Evolutionary conservation across 2,888 invertebrate species (phyloP).

Genomic region (Hyalella azteca): DNA sequence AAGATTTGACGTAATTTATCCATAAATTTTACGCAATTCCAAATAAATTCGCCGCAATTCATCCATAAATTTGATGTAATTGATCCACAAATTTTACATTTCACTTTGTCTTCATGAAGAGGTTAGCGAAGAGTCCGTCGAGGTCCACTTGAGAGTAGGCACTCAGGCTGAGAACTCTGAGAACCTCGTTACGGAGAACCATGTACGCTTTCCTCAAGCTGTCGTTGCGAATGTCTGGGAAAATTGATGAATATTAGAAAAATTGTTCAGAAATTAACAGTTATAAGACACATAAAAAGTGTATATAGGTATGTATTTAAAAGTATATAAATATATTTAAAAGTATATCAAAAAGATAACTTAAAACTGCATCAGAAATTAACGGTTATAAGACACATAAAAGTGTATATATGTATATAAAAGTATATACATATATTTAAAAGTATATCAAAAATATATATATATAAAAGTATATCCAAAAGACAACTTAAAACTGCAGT

Average conservation of each 20-base stretch:
- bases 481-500: too few relatives aligned
- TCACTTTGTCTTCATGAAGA: background rate
- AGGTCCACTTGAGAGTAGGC: slow-evolving; percentile 57
- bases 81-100: too few relatives aligned
- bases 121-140: slow-evolving; percentile 58
- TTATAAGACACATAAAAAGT: too few relatives aligned
- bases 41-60: too few relatives aligned
- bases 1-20: too few relatives aligned
- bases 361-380: background rate
- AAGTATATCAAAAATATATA: too few relatives aligned
- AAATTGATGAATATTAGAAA: background rate
- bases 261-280: background rate
- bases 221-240: slow-evolving; percentile 52
- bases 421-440: background rate
- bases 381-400: background rate
- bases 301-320: background rate
- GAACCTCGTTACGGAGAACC: slow-evolving; percentile 44
- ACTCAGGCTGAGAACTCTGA: slow-evolving; percentile 47
- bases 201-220: slow-evolving; percentile 53
- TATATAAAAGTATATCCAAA: too few relatives aligned
- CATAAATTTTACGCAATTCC: too few relatives aligned
- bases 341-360: background rate
- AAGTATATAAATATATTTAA: background rate
- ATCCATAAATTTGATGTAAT: too few relatives aligned
- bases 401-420: background rate